These are phyloP conservation scores for Salvelinus namaycush DNA, from an alignment of 2,113 vertebrate genomes.

Conservation along the genomic window DNA sequence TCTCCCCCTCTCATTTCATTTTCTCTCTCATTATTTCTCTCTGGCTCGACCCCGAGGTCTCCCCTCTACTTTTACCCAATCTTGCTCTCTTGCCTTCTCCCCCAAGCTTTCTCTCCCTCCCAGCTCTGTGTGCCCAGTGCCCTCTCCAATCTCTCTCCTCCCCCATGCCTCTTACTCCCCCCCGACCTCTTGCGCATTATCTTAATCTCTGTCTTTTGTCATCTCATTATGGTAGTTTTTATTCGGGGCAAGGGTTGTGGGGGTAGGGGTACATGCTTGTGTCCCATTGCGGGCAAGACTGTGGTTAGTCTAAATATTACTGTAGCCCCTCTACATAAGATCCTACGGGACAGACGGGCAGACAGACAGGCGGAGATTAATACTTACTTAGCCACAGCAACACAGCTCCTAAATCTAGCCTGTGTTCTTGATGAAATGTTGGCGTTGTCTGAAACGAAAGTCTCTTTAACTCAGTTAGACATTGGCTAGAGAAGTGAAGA, in stretches of 20 bases:
- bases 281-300: conserved; percentile 37
- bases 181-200: conserved; percentile 9
- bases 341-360: not conserved
- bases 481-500: not conserved
- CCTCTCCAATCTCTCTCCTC: not conserved
- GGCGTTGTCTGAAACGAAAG: conserved; percentile 2
- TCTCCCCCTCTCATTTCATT: not conserved
- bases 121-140: conserved; percentile 6
- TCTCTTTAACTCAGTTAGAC: conserved; percentile 9
- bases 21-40: conserved; percentile 32
- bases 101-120: conserved; percentile 23
- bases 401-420: conserved; percentile 21
- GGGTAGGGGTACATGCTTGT: conserved; percentile 30
- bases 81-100: not conserved
- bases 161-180: not conserved
- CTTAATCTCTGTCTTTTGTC: conserved; percentile 45
- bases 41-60: conserved; percentile 12
- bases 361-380: conserved; percentile 20
- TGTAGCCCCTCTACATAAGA: conserved; percentile 1
- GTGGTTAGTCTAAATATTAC: conserved; percentile 30
- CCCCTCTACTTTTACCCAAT: not conserved
- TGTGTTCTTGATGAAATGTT: conserved; percentile 15
- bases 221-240: conserved; percentile 39
- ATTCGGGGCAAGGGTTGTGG: conserved; percentile 11
- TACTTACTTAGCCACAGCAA: not conserved